These are phyloP conservation scores for Panulirus ornatus DNA, from an alignment of 1,140 invertebrate species.

Conservation along the genomic window DNA sequence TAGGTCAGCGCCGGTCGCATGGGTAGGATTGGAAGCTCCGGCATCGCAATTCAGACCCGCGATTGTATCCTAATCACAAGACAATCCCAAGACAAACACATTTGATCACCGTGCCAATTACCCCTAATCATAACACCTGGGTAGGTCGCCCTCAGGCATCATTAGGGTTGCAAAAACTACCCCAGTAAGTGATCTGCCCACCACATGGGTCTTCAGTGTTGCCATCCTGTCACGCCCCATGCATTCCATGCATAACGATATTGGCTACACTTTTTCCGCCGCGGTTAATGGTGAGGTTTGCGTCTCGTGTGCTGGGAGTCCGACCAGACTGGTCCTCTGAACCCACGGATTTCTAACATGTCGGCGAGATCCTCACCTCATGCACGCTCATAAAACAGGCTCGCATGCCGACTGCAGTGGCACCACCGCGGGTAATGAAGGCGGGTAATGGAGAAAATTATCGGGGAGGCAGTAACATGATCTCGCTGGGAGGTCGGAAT, in stretches of 20 bases:
- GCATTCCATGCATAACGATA: constrained; percentile 32
- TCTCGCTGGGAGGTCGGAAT: not conserved
- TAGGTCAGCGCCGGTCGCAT: not conserved
- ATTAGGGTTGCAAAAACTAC: constrained; percentile 14
- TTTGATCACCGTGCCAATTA: constrained; percentile 39
- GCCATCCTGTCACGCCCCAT: not conserved
- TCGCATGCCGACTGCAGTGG: too few species aligned
- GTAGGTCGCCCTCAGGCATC: not conserved
- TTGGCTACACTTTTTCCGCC: constrained; percentile 37
- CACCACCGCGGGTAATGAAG: too few species aligned
- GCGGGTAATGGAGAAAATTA: too few species aligned
- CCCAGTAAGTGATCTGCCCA: not conserved
- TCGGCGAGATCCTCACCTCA: not conserved
- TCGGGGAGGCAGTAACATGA: not conserved
- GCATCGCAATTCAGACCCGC: not conserved
- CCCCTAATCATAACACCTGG: constrained; percentile 41
- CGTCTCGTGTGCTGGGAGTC: not conserved
- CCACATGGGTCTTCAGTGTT: not conserved
- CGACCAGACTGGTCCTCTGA: too few species aligned
- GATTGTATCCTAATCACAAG: not conserved
- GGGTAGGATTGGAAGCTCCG: not conserved
- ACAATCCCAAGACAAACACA: constrained; percentile 35
- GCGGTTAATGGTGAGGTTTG: constrained; percentile 19
- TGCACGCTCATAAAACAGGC: too few species aligned
- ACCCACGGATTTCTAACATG: constrained; percentile 8